Evolutionary conservation across 2,113 vertebrate genomes (phyloP).

Genomic region (Gambusia holbrooki): DNA sequence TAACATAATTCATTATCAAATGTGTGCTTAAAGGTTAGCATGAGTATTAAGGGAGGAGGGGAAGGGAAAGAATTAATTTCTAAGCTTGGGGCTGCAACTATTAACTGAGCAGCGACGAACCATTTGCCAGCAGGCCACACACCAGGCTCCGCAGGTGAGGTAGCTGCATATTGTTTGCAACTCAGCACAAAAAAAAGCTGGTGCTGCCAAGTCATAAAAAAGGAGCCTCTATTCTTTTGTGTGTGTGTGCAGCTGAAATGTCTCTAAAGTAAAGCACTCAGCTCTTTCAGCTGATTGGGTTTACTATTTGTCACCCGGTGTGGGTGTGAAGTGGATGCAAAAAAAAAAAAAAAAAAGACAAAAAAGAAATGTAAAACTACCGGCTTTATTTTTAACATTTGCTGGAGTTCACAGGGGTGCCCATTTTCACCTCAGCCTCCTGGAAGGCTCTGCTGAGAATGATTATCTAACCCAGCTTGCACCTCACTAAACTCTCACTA

Average conservation of each 20-base stretch:
- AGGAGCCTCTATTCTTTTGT: slow-evolving; percentile 32
- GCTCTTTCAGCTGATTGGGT: slow-evolving; percentile 1
- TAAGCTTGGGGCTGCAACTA: slow-evolving; percentile 71
- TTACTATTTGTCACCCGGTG: slow-evolving; percentile 3
- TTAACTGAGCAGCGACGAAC: slow-evolving; percentile 72
- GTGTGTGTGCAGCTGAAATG: slow-evolving; percentile 41
- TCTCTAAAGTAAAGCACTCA: slow-evolving; percentile 11
- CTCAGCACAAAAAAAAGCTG: slow-evolving; percentile 68
- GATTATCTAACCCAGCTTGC: slow-evolving; percentile 66
- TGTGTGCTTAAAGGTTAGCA: slow-evolving; percentile 83
- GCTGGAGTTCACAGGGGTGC: slow-evolving; percentile 68
- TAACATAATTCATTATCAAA: slow-evolving; percentile 85
- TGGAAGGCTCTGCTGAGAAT: slow-evolving; percentile 64
- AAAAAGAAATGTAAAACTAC: slow-evolving; percentile 3
- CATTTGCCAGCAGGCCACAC: slow-evolving; percentile 77
- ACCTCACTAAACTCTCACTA: slow-evolving; percentile 26
- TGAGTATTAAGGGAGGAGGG: slow-evolving; percentile 45
- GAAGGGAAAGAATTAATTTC: slow-evolving; percentile 79
- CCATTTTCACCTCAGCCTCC: slow-evolving; percentile 75
- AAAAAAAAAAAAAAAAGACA: not conserved
- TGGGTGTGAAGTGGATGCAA: slow-evolving; percentile 3
- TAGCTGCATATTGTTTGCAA: slow-evolving; percentile 71
- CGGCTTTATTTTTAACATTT: slow-evolving; percentile 53
- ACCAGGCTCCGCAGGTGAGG: slow-evolving; percentile 69
- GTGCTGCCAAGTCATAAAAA: slow-evolving; percentile 57